Evolutionary conservation across 2,113 vertebrate species (phyloP).

Genomic region (Aythya baeri): DNA sequence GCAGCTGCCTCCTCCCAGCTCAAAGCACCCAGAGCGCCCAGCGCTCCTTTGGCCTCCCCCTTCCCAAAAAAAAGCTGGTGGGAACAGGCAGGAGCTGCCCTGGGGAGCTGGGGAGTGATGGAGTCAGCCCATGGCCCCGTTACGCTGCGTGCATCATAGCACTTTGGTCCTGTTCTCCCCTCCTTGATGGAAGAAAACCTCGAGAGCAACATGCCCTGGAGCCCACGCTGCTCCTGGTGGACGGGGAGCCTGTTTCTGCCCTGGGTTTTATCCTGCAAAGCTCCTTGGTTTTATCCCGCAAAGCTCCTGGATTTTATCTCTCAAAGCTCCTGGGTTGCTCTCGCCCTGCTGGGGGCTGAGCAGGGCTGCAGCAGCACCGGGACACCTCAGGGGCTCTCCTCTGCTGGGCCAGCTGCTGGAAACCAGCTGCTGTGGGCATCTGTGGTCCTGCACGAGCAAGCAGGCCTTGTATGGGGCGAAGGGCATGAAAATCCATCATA

Average conservation of each 20-base stretch:
- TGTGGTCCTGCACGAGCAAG: not conserved
- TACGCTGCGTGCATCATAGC: accelerated
- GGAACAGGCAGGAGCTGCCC: not conserved
- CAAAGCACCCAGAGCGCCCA: not conserved
- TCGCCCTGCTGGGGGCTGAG: too few relatives aligned
- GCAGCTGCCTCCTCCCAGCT: not conserved
- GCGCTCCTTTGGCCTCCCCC: not conserved
- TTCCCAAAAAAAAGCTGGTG: not conserved
- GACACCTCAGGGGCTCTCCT: too few relatives aligned
- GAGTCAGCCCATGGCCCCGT: not conserved
- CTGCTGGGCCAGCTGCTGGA: too few relatives aligned
- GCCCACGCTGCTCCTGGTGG: not conserved
- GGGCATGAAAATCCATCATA: accelerated
- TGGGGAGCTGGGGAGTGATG: not conserved
- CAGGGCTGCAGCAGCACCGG: too few relatives aligned
- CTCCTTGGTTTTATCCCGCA: too few relatives aligned
- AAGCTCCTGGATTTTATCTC: too few relatives aligned
- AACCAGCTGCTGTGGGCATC: not conserved
- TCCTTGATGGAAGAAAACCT: not conserved
- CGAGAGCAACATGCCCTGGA: accelerated
- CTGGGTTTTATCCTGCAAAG: too few relatives aligned
- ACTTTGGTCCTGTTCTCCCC: accelerated
- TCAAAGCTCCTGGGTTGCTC: too few relatives aligned
- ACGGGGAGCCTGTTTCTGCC: not conserved
- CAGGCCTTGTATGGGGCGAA: accelerated